phyloP scores from a whole-genome alignment of 2,888 invertebrate genomes.

The Aelia acuminata region DNA sequence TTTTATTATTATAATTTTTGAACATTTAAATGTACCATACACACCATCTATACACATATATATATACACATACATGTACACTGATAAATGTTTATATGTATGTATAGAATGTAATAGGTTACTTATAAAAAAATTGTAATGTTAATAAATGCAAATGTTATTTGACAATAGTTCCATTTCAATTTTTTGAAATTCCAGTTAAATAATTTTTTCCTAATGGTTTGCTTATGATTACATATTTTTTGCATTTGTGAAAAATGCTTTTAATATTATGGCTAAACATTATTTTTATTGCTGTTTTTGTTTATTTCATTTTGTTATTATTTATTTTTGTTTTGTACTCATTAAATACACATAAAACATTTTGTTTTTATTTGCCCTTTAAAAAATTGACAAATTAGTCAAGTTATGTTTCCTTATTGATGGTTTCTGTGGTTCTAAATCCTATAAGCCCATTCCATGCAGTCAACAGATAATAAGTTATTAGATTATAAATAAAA shows the following conservation, averaged over 20 bases:
- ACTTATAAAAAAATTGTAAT: background rate
- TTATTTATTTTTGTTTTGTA: background rate
- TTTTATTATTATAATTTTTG: slow-evolving; percentile 7
- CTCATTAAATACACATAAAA: background rate
- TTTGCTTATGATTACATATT: background rate
- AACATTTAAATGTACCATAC: background rate
- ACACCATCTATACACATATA: background rate
- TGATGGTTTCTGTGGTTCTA: too few relatives aligned
- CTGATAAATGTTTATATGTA: background rate
- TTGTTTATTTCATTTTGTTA: background rate
- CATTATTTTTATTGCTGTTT: background rate
- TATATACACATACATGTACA: background rate
- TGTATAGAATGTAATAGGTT: background rate
- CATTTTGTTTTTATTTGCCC: background rate
- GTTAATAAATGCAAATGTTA: slow-evolving; percentile 11
- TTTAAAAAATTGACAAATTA: background rate
- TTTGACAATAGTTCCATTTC: background rate
- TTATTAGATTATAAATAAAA: too few relatives aligned
- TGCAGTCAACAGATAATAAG: too few relatives aligned
- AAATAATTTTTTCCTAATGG: background rate
- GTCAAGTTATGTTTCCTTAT: too few relatives aligned
- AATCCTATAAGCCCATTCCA: too few relatives aligned
- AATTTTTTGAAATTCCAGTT: background rate
- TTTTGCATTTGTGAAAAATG: background rate
- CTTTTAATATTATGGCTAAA: background rate